These are phyloP conservation scores for Pachypsylla venusta DNA, from an alignment of 1,140 invertebrate genomes.

Conservation along the genomic window DNA sequence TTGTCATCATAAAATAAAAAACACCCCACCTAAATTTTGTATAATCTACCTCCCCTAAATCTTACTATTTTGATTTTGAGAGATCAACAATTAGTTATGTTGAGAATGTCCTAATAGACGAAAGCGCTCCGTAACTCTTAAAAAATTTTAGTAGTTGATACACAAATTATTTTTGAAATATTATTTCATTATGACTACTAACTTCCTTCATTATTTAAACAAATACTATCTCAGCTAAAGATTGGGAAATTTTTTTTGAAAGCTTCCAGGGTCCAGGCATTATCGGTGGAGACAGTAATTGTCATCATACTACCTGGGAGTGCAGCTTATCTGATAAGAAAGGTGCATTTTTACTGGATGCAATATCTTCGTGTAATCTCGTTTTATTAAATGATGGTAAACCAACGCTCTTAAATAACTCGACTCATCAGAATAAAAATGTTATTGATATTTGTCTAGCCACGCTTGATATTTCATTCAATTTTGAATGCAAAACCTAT, in stretches of 20 bases:
- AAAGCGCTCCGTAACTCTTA: too few species aligned
- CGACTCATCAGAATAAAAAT: not conserved
- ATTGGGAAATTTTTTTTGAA: not conserved
- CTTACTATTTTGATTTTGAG: too few species aligned
- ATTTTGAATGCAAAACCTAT: not conserved
- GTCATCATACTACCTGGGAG: not conserved
- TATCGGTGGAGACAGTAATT: not conserved
- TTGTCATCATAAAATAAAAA: too few species aligned
- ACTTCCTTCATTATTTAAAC: too few species aligned
- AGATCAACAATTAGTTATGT: too few species aligned
- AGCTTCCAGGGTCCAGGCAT: not conserved
- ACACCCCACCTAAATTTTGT: too few species aligned
- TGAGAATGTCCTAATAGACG: too few species aligned
- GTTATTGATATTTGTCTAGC: not conserved
- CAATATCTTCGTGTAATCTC: not conserved
- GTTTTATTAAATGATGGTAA: not conserved
- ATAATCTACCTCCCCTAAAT: too few species aligned
- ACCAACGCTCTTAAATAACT: not conserved
- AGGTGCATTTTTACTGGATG: not conserved
- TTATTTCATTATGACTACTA: too few species aligned
- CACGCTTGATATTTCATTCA: not conserved
- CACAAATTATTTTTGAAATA: too few species aligned
- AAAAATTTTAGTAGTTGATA: too few species aligned
- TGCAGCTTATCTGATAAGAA: not conserved
- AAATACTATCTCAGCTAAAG: constrained; percentile 2